Evolutionary conservation across 2,797 vertebrate genomes (phyloP), one percentile per base, ranked within the genome.

Genomic region (Ctenopoma kingsleyae): DNA sequence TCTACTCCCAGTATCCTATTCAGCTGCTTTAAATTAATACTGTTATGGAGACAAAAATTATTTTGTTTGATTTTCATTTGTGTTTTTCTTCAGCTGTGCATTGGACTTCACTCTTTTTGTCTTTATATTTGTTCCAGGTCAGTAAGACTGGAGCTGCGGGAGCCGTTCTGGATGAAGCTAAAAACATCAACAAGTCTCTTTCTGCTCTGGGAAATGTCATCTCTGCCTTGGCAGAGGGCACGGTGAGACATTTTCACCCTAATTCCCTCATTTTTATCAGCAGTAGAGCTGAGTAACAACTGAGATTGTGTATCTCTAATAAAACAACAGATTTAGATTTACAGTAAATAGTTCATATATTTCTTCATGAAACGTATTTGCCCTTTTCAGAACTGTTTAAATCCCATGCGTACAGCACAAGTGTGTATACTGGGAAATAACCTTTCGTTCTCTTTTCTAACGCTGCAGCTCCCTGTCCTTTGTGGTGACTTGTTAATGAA

Each of bases 181-280:
- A 99, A 95, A 99, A 99, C 88, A 99, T 99, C 92, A 99, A 99
- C 91, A 99, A 99, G 86, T 99, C 98, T 91, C 91, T 99, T 71
- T 99, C 98, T 72, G 96, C 98, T 57, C 93, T 99, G 75, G 98
- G 98, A 82, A 99, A 99, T 4, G 98, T 99, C 88, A 99, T 99
- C 91, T 99, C 98, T 13, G 97, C 98, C 22, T 81, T 99, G 94
- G 98, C 98, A 32, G 98, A 99, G 93, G 98, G 96, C 88, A 96
- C 98, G 81, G 98, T 99, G 89, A 96, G 76, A 10, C 23, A 16
- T 7, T 12, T 20, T 27, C 15, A 25, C 41, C 11, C n/a, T 7
- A 2, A n/a, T 35, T 38, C 27, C 40, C 12, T 46, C 19, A 6
- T 44, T 53, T 47, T 2, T 12, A 17, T 11, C 20, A 13, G 40